Base-by-base conservation (phyloP, 1,140 invertebrate genomes). In the Epicauta chinensis region DNA sequence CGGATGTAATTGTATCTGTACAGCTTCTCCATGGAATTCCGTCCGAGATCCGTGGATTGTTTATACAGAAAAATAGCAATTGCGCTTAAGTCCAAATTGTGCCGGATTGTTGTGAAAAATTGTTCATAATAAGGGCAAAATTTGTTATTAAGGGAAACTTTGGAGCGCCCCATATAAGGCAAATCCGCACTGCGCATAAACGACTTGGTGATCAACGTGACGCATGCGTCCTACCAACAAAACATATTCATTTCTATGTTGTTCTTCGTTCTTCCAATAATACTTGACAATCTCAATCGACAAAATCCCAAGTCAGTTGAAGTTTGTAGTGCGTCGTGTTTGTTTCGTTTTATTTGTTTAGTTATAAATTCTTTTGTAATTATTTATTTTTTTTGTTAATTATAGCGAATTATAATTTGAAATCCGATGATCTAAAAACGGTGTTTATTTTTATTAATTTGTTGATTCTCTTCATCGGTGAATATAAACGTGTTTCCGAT, bases 151-250 rank as follows among this genome's bases (percentile, higher is more conserved):
- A n/a, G n/a, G n/a, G 9, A 36, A 35, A 16, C 35, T 38, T 48
- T 30, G 4, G 23, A 23, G 23, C 23, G 23, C 23, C 55, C 55
- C 55, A 52, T 56, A 56, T 50, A 56, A 52, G 55, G 55, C 44
- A 51, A 56, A 52, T 52, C n/a, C 35, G 31, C 13, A 52, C 35
- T 51, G 55, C 55, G 55, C 55, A 56, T 49, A 51, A 47, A 10
- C 42, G 30, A 38, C 47, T 51, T 50, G 43, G 10, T 34, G 3
- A 11, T 34, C 4, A 23, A 23, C 23, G 4, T 3, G 1, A 34
- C 32, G 32, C 32, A n/a, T 34, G 32, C 32, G 32, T n/a, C 5
- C 2, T 29, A 16, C n/a, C 35, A 49, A 49, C 55, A 48, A 31
- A 44, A 49, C 46, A 29, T 4, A 14, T 14, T 12, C 15, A 10